Evolutionary conservation across 35 echinoderm and acorn worm species (phyloP).

Genomic region (Strongylocentrotus purpuratus): DNA sequence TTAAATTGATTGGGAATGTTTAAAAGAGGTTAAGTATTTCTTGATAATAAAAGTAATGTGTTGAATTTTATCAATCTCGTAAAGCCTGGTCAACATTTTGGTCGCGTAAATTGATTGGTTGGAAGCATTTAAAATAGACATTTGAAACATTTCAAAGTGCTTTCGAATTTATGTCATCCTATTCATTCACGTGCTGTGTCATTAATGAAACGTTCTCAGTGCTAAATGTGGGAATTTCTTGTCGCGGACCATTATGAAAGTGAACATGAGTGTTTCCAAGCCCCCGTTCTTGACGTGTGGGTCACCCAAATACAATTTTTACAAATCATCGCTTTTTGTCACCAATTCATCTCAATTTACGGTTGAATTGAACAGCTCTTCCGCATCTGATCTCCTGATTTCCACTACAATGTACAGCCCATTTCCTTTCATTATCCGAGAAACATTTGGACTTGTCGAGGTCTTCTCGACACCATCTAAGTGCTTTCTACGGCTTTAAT

Average conservation of each 20-base stretch:
- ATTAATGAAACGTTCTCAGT: neutral
- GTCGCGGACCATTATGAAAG: neutral
- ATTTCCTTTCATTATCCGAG: slow-evolving; percentile 28
- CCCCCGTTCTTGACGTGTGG: neutral
- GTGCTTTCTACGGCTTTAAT: slow-evolving; percentile 32
- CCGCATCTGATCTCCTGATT: neutral
- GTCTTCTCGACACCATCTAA: slow-evolving; percentile 16
- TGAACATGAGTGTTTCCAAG: neutral
- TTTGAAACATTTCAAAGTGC: neutral
- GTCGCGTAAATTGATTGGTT: neutral
- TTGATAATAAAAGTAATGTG: neutral
- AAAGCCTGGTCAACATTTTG: neutral
- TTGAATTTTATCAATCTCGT: neutral
- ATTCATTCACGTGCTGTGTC: neutral
- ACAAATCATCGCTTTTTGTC: neutral
- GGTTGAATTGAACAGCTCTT: neutral
- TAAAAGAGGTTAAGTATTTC: neutral
- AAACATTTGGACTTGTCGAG: slow-evolving; percentile 16
- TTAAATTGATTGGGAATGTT: neutral
- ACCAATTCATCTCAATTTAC: slow-evolving; percentile 13
- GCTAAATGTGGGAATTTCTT: neutral
- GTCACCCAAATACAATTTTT: neutral
- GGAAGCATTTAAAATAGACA: too few relatives aligned
- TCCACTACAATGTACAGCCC: neutral
- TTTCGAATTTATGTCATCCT: neutral